phyloP scores from a whole-genome alignment of 2,888 invertebrate genomes.

The Leptura quadrifasciata region DNA sequence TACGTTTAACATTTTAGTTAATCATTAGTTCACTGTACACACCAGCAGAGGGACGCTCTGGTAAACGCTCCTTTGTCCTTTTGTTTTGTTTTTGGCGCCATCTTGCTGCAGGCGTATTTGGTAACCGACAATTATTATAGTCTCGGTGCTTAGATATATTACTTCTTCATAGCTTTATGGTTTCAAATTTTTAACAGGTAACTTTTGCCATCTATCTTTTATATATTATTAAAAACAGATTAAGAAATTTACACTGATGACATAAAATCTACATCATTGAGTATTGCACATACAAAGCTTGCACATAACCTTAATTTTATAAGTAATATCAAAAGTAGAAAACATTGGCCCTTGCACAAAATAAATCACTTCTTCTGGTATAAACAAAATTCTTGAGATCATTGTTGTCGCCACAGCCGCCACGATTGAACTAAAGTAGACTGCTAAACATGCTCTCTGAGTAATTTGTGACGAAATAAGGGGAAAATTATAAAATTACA shows the following conservation, averaged over 20 bases:
- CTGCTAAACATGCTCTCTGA: slow-evolving; percentile 73
- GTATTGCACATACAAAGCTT: slow-evolving; percentile 1
- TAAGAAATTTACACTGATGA: slow-evolving; percentile 54
- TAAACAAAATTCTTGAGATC: slow-evolving; percentile 36
- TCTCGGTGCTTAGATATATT: slow-evolving; percentile 71
- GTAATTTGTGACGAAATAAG: slow-evolving; percentile 76
- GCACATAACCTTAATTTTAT: slow-evolving; percentile 14
- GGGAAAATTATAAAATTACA: slow-evolving; percentile 76
- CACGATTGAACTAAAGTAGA: slow-evolving; percentile 73
- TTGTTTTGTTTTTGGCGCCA: slow-evolving; percentile 72
- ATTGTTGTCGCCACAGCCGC: slow-evolving; percentile 70
- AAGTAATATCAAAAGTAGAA: slow-evolving; percentile 1
- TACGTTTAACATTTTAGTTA: slow-evolving; percentile 69
- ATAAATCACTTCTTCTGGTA: slow-evolving; percentile 22
- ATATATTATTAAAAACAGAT: slow-evolving; percentile 62
- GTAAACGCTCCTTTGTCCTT: slow-evolving; percentile 53
- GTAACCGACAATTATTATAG: slow-evolving; percentile 70
- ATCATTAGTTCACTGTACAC: slow-evolving; percentile 70
- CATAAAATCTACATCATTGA: slow-evolving; percentile 11
- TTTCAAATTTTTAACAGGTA: slow-evolving; percentile 43
- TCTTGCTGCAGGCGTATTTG: slow-evolving; percentile 69
- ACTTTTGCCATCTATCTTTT: slow-evolving; percentile 43
- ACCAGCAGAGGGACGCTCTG: slow-evolving; percentile 65
- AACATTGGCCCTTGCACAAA: background rate
- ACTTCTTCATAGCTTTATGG: slow-evolving; percentile 61